phyloP scores from a whole-genome alignment of 2,113 vertebrate genomes.

The Tachysurus fulvidraco region DNA sequence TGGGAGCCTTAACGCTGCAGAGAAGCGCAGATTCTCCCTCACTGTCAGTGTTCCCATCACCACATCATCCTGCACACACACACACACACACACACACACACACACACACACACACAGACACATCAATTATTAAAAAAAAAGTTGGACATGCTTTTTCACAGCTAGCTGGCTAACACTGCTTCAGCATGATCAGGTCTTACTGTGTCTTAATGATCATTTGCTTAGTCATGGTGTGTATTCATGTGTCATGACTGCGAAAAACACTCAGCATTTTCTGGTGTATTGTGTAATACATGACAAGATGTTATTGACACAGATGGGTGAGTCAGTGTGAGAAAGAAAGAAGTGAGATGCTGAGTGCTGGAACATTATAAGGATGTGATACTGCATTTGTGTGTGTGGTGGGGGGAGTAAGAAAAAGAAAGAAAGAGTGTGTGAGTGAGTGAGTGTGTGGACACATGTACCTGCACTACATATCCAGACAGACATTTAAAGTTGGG shows the following conservation, averaged over 20 bases:
- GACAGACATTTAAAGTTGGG: slow-evolving; percentile 84
- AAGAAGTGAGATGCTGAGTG: not conserved
- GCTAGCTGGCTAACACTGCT: not conserved
- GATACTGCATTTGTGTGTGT: not conserved
- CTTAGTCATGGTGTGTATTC: slow-evolving; percentile 11
- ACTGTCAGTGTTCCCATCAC: slow-evolving; percentile 87
- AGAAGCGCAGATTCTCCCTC: slow-evolving; percentile 84
- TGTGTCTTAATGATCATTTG: not conserved
- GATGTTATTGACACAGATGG: not conserved
- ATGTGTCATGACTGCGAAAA: not conserved
- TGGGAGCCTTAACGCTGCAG: slow-evolving; percentile 81
- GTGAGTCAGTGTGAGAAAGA: not conserved
- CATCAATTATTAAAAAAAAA: not conserved
- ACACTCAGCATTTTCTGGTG: not conserved
- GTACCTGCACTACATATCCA: slow-evolving; percentile 85
- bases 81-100: not conserved
- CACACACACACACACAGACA: not conserved
- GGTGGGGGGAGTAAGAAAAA: not conserved
- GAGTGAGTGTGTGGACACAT: not conserved
- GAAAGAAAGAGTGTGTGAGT: not conserved
- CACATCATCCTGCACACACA: slow-evolving; percentile 77
- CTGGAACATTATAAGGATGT: not conserved
- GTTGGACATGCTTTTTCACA: not conserved
- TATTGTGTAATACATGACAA: not conserved
- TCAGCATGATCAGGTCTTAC: not conserved